phyloP scores from a whole-genome alignment of 2,797 vertebrate genomes.

The Pseudochaenichthys georgianus region DNA sequence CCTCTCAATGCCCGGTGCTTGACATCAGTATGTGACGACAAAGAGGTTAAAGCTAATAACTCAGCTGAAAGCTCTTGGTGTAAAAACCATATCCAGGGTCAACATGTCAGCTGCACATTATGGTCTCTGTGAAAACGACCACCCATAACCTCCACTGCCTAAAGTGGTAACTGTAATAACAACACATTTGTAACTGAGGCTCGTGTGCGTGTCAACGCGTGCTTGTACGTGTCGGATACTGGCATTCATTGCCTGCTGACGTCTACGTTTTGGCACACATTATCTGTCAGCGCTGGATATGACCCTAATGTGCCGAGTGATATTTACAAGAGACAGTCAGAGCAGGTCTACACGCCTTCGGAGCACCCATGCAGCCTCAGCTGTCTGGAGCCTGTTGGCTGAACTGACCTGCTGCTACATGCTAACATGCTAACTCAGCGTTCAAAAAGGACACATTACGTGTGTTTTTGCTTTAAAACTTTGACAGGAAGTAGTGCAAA shows the following conservation, averaged over 20 bases:
- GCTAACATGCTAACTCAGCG: slow-evolving; percentile 60
- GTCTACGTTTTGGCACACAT: slow-evolving; percentile 47
- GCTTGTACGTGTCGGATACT: slow-evolving; percentile 11
- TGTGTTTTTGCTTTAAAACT: slow-evolving; percentile 33
- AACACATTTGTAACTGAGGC: slow-evolving; percentile 16
- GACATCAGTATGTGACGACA: slow-evolving; percentile 46
- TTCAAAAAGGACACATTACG: slow-evolving; percentile 36
- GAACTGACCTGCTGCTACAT: slow-evolving; percentile 41
- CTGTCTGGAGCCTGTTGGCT: slow-evolving; percentile 38
- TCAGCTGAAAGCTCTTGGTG: slow-evolving; percentile 47
- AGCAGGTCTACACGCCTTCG: slow-evolving; percentile 1
- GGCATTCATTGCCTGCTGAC: slow-evolving; percentile 14
- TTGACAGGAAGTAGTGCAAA: slow-evolving; percentile 39
- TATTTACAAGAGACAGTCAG: slow-evolving; percentile 46
- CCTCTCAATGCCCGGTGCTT: slow-evolving; percentile 11
- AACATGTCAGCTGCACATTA: slow-evolving; percentile 22
- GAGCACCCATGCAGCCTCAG: slow-evolving; percentile 35
- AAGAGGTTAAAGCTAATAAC: slow-evolving; percentile 43
- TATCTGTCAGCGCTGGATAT: slow-evolving; percentile 47
- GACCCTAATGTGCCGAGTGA: slow-evolving; percentile 49
- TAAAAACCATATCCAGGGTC: slow-evolving; percentile 42
- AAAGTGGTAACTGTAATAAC: slow-evolving; percentile 30
- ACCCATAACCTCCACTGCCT: slow-evolving; percentile 39
- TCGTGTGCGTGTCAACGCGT: slow-evolving; percentile 17
- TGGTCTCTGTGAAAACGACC: slow-evolving; percentile 40